Conservation (phyloP, 64 coral and sea anemone species). For the Montipora cactus region DNA sequence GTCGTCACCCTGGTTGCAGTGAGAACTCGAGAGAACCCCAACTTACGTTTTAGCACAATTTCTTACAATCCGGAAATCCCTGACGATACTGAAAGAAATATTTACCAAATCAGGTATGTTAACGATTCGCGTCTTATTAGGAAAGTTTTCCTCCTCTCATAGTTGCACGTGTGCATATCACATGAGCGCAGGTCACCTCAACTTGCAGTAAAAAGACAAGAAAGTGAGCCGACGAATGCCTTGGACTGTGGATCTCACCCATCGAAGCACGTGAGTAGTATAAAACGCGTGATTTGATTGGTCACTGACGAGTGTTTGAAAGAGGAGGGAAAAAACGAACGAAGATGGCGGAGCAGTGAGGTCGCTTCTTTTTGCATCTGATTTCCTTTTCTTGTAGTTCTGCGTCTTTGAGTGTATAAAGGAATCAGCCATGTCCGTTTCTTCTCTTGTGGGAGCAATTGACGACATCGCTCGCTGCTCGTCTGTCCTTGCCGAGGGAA, state of each 20-base stretch:
- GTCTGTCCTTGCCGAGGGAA: slow-evolving; percentile 86
- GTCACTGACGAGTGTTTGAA: slow-evolving; percentile 81
- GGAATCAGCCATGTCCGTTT: slow-evolving; percentile 73
- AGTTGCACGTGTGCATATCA: no score
- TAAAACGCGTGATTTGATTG: slow-evolving; percentile 74
- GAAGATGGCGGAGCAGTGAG: slow-evolving; percentile 69
- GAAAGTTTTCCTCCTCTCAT: no score
- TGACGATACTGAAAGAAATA: no score
- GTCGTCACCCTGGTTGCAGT: no score
- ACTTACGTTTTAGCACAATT: no score
- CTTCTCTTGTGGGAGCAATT: slow-evolving; percentile 84
- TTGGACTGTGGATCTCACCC: background rate
- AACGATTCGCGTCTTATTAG: no score
- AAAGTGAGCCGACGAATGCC: slow-evolving; percentile 4
- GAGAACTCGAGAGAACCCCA: no score
- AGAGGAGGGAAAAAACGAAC: slow-evolving; percentile 98
- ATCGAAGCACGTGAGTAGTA: slow-evolving; percentile 59
- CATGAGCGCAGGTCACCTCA: no score
- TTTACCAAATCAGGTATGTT: no score
- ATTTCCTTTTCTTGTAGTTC: background rate
- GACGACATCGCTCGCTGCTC: slow-evolving; percentile 92
- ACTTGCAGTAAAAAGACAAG: background rate
- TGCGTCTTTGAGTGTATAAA: background rate
- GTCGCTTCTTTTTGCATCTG: background rate
- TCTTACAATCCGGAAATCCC: no score